Evolutionary conservation across 2,888 invertebrate genomes (phyloP).

Genomic region (Meteorus colon): DNA sequence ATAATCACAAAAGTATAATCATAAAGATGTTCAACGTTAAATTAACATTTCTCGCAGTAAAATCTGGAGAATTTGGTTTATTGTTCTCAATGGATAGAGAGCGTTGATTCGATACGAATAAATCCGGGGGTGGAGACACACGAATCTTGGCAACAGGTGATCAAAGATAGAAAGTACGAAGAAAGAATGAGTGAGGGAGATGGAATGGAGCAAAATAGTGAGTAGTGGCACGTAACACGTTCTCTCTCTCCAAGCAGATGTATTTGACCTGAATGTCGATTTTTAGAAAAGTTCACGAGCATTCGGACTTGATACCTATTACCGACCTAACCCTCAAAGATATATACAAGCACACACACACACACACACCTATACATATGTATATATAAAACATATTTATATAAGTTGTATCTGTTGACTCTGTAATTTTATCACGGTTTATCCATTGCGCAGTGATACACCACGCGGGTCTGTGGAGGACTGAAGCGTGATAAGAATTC

Average conservation of each 20-base stretch:
- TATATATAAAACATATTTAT: not conserved
- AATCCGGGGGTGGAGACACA: constrained; percentile 1
- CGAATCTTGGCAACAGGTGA: constrained; percentile 54
- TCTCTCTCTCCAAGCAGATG: constrained; percentile 44
- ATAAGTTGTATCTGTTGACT: not conserved
- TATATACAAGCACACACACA: not conserved
- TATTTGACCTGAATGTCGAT: constrained; percentile 51
- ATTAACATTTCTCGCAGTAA: not conserved
- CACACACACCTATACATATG: not conserved
- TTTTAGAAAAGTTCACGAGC: constrained; percentile 24
- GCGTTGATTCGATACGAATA: not conserved
- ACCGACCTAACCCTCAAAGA: constrained; percentile 5
- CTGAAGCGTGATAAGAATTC: constrained; percentile 35
- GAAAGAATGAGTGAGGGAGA: constrained; percentile 30
- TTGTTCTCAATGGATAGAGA: not conserved
- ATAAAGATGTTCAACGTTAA: not conserved
- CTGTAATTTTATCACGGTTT: constrained; percentile 42
- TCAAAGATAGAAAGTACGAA: constrained; percentile 44
- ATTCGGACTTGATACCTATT: constrained; percentile 23
- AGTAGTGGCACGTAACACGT: constrained; percentile 51
- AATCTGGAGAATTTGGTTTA: not conserved
- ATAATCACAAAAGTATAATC: too few species aligned
- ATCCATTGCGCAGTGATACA: constrained; percentile 38
- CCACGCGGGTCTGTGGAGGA: constrained; percentile 20
- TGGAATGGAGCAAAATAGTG: not conserved